phyloP scores from a whole-genome alignment of 2,888 invertebrate species.

The Diaphora mendica region DNA sequence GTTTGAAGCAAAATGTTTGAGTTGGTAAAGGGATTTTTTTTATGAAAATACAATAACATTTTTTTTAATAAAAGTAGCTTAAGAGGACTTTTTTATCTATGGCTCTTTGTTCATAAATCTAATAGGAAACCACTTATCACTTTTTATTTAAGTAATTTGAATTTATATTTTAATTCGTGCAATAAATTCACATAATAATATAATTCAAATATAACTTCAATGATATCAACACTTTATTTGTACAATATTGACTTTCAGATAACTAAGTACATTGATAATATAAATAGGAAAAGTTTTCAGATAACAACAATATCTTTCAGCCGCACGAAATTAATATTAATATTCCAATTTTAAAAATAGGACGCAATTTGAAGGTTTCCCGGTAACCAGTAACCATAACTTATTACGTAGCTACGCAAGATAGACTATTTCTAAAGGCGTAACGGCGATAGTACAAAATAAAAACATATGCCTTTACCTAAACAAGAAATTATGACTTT shows the following conservation, averaged over 20 bases:
- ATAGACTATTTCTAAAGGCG: background rate
- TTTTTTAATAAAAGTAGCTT: background rate
- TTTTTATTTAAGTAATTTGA: background rate
- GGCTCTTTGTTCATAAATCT: background rate
- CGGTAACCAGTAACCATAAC: constrained; percentile 10
- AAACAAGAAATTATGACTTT: background rate
- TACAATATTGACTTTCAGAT: constrained; percentile 4
- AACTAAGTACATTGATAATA: background rate
- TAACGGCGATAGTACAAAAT: constrained; percentile 22
- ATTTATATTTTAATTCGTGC: background rate
- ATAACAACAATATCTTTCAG: background rate
- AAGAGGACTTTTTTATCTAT: background rate
- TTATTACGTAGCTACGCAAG: constrained; percentile 22
- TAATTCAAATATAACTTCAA: background rate
- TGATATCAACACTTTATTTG: background rate
- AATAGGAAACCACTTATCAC: background rate
- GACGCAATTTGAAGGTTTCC: background rate
- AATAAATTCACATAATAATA: background rate
- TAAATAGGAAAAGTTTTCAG: background rate
- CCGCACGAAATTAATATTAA: background rate
- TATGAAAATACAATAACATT: background rate
- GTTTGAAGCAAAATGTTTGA: too few relatives aligned
- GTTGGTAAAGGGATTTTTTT: too few relatives aligned
- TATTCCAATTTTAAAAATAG: background rate
- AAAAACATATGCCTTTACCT: constrained; percentile 1